Evolutionary conservation across 2,888 invertebrate genomes (phyloP).

Genomic region (Carterocephalus palaemon): DNA sequence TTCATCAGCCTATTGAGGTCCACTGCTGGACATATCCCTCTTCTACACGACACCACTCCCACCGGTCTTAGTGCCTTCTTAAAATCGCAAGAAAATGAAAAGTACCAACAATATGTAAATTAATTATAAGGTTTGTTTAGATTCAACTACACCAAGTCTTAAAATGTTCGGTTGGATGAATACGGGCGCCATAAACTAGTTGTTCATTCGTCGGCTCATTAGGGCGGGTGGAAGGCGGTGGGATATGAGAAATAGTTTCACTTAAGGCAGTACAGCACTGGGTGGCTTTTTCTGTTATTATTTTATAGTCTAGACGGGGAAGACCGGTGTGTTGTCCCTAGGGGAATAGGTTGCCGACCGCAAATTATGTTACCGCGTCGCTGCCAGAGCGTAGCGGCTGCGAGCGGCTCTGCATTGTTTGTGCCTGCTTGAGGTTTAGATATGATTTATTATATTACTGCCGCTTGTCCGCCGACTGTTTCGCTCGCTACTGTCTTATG

Average conservation of each 20-base stretch:
- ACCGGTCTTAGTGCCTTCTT: no score
- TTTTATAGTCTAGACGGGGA: conserved; percentile 61
- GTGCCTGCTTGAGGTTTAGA: conserved; percentile 34
- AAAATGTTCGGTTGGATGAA: conserved; percentile 9
- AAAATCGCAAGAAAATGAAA: no score
- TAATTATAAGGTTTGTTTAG: no score
- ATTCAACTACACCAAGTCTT: conserved; percentile 2
- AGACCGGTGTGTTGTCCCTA: conserved; percentile 52
- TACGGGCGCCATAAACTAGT: conserved; percentile 8
- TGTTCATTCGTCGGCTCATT: no score
- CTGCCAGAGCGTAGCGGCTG: conserved; percentile 57
- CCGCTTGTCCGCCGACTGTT: conserved; percentile 20
- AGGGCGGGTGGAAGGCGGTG: neutral
- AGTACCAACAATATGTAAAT: no score
- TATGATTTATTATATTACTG: conserved; percentile 25
- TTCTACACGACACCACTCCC: no score
- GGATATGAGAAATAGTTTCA: conserved; percentile 18
- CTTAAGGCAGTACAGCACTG: conserved; percentile 12
- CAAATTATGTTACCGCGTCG: conserved; percentile 60
- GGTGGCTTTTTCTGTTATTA: conserved; percentile 34
- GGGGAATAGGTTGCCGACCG: conserved; percentile 62
- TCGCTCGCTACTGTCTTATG: conserved; percentile 10
- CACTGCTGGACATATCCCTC: no score
- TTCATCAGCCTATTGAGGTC: no score
- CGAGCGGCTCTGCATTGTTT: conserved; percentile 43